phyloP scores from a whole-genome alignment of 1,140 invertebrate species.

The Drosophila grimshawi region DNA sequence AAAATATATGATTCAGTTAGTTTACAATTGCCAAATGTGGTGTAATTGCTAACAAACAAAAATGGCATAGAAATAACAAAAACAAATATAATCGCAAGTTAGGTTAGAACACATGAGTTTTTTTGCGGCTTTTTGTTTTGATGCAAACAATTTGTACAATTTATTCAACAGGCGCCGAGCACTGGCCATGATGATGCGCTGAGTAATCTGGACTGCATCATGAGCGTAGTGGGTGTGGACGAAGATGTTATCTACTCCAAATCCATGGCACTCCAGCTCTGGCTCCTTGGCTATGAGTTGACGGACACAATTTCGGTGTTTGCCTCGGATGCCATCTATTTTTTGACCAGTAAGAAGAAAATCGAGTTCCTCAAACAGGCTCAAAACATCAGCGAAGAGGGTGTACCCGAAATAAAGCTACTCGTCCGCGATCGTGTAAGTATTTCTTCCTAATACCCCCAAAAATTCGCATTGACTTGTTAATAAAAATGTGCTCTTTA shows the following conservation, averaged over 20 bases:
- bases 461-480: neutral
- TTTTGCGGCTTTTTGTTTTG: slow-evolving; percentile 4
- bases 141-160: slow-evolving; percentile 1
- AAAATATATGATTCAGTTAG: neutral
- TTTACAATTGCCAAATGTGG: slow-evolving; percentile 23
- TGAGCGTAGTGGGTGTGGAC: slow-evolving; percentile 95
- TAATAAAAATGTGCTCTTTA: slow-evolving; percentile 71
- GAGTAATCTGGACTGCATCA: slow-evolving; percentile 94
- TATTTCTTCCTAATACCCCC: neutral
- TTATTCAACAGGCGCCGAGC: slow-evolving; percentile 87
- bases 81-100: slow-evolving; percentile 16
- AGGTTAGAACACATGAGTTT: slow-evolving; percentile 40
- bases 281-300: slow-evolving; percentile 98
- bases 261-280: slow-evolving; percentile 96
- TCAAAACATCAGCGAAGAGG: slow-evolving; percentile 94
- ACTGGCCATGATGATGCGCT: slow-evolving; percentile 91
- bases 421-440: slow-evolving; percentile 95
- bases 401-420: slow-evolving; percentile 94
- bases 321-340: slow-evolving; percentile 92
- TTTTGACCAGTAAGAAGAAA: slow-evolving; percentile 98
- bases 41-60: slow-evolving; percentile 32
- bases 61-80: slow-evolving; percentile 9
- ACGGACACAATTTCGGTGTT: slow-evolving; percentile 98
- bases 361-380: slow-evolving; percentile 97
- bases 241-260: slow-evolving; percentile 98